phyloP scores from a whole-genome alignment of 2,888 invertebrate genomes.

The Macrostomum cliftonense region DNA sequence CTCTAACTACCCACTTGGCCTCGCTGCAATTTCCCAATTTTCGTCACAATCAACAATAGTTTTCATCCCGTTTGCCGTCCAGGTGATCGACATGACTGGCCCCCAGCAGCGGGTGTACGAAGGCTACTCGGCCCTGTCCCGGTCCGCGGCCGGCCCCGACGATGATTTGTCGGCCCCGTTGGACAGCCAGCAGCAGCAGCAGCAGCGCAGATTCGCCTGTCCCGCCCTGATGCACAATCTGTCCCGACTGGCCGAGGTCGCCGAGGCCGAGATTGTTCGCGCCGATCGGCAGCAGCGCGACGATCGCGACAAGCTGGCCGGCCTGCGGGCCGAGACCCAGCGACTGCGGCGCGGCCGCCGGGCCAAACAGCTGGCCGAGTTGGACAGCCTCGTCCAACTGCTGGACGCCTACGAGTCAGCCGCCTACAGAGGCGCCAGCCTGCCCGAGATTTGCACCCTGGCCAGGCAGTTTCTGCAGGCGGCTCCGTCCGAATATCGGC shows the following conservation, averaged over 20 bases:
- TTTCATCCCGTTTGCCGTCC: slow-evolving; percentile 28
- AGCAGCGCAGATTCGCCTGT: slow-evolving; percentile 41
- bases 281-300: slow-evolving; percentile 18
- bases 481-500: too few relatives aligned
- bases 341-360: not conserved
- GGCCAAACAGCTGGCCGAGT: too few relatives aligned
- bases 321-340: not conserved
- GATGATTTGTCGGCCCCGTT: not conserved
- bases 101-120: slow-evolving; percentile 61
- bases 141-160: not conserved
- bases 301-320: not conserved
- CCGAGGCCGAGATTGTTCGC: slow-evolving; percentile 76
- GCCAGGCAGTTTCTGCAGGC: too few relatives aligned
- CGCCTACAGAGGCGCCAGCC: too few relatives aligned
- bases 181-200: not conserved
- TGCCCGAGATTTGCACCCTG: too few relatives aligned
- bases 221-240: slow-evolving; percentile 83
- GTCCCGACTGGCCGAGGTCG: slow-evolving; percentile 68
- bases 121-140: slow-evolving; percentile 16
- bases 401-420: too few relatives aligned
- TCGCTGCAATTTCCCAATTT: too few relatives aligned
- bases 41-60: too few relatives aligned
- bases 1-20: too few relatives aligned
- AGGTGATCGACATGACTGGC: slow-evolving; percentile 97
- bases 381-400: too few relatives aligned